Evolutionary conservation across 2,797 vertebrate species (phyloP).

Genomic region (Urophycis tenuis): DNA sequence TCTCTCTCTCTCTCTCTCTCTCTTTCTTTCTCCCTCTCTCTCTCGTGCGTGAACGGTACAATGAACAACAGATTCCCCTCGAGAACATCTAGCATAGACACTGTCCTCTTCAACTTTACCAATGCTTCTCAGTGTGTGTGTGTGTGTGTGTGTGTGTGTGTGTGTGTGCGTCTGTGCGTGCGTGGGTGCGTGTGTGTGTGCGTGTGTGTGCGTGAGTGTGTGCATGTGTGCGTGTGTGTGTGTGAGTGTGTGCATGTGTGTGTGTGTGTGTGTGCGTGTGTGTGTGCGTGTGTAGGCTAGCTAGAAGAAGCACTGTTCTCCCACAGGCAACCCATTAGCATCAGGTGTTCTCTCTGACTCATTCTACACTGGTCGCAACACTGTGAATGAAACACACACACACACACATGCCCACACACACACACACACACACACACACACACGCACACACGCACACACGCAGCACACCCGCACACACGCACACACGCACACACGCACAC

Average conservation of each 20-base stretch:
- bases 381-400: background rate
- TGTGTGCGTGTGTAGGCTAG: background rate
- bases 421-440: background rate
- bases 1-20: background rate
- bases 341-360: background rate
- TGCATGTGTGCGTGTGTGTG: background rate
- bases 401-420: background rate
- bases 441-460: background rate
- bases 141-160: background rate
- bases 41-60: too few relatives aligned
- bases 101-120: too few relatives aligned
- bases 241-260: background rate
- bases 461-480: background rate
- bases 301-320: background rate
- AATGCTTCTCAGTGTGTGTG: background rate
- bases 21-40: background rate
- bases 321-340: background rate
- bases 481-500: constrained; percentile 12
- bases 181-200: background rate
- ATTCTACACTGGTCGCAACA: background rate
- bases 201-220: background rate
- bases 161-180: background rate
- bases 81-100: too few relatives aligned
- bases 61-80: too few relatives aligned
- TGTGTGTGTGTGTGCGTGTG: background rate